Evolutionary conservation across 2,888 invertebrate species (phyloP), one percentile per base, ranked within the genome.

Genomic region (Drosophila macrospina): DNA sequence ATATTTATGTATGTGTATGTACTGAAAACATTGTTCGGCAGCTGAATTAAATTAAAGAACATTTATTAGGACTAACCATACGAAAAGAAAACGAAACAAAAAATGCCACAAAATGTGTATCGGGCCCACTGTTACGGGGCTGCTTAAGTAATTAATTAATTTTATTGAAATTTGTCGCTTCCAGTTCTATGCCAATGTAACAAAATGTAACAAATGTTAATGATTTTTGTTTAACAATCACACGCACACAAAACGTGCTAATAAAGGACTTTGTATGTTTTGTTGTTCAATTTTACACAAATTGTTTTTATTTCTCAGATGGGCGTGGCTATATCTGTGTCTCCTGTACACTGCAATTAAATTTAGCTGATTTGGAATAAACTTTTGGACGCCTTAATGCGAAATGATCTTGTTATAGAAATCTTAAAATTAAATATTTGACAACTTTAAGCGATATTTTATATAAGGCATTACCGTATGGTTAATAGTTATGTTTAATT

Each of bases 261-360:
- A 82, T 78, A 78, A 80, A 82, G 68, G 62, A 78, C 72, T 74
- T 82, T 82, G 70, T 70, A 82, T 76, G 77, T 76, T 82, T 82
- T 82, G 77, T 78, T 78, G 83, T 78, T 78, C 62, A 69, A 70
- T 62, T 65, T 41, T 20, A 54, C 8, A n/a, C 10, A 5, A 30
- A 8, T 37, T 37, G n/a, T 76, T 32, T 24, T 15, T 26, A 51
- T 26, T 16, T 16, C 4, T 7, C 1, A 16, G 4, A 16, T 16
- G 39, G 39, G 16, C 11, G 5, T 20, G 10, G 0, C 5, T 11
- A 2, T 39, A 8, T 10, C 16, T 1, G 15, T 4, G 2, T 20
- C 5, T 10, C 15, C n/a, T n/a, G n/a, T n/a, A n/a, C n/a, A n/a
- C n/a, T n/a, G n/a, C n/a, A n/a, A n/a, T n/a, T n/a, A n/a, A n/a